Base-by-base conservation (phyloP, 2,888 invertebrate genomes). In the Oscheius sp. region DNA sequence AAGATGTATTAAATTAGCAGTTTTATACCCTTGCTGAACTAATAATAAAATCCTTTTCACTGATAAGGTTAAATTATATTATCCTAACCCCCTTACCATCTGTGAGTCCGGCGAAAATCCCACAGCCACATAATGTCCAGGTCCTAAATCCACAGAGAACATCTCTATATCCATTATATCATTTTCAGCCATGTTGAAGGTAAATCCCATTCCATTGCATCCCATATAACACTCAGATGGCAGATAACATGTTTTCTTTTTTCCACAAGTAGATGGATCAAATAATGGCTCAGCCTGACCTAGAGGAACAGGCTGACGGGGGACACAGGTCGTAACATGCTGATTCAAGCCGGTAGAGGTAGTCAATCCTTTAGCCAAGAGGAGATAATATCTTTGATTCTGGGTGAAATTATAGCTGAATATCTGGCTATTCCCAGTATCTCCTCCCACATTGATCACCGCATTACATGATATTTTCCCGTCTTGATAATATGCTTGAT, bases 71-170 rank as follows among this genome's bases (percentile, higher is more conserved):
- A n/a, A n/a, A n/a, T n/a, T n/a, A n/a, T n/a, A n/a, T n/a, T n/a
- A n/a, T n/a, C n/a, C n/a, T n/a, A n/a, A n/a, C n/a, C n/a, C n/a
- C 14, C 32, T 56, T 12, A 73, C 71, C 74, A 73, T 80, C 49
- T 65, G 50, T 30, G 38, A 41, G 56, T 81, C 73, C n/a, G 75
- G 41, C 17, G 81, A 80, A 54, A 80, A 80, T 24, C 79, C 81
- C 9, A 81, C 41, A n/a, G 78, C 79, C 26, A 77, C 67, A 57
- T 80, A 81, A 12, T 33, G 17, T 30, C 51, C 41, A 14, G 30
- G 33, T 1, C 4, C 0, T 1, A 22, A 24, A 9, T 14, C 50
- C 12, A 41, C 59, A n/a, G 59, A 38, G 8, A 59, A 41, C 22
- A 59, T 38, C 26, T 59, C 59, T 9, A 59, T 24, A 20, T 44